A percentile compares a stretch with the other conserved stretches of the same genome.
phyloP scores from a whole-genome alignment of 2,888 invertebrate species.

The Lumbricus terrestris region DNA sequence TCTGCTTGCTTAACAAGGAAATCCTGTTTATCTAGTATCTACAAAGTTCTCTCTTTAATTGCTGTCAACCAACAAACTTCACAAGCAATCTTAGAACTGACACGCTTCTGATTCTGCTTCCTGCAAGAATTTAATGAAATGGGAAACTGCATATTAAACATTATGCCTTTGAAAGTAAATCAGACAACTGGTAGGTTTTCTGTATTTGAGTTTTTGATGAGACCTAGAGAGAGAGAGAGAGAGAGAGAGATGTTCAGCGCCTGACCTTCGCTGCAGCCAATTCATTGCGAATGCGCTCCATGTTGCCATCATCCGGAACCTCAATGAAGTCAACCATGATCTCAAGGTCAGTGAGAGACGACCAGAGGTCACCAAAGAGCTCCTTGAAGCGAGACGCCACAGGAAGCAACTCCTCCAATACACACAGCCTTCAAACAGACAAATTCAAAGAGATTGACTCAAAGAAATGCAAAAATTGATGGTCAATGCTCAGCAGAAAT shows the following conservation, averaged over 20 bases:
- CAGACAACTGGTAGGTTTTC: background rate
- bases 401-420: constrained; percentile 55
- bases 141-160: background rate
- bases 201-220: background rate
- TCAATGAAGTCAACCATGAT: constrained; percentile 25
- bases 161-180: background rate
- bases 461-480: background rate
- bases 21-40: too few relatives aligned
- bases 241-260: background rate
- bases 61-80: too few relatives aligned
- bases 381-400: constrained; percentile 47
- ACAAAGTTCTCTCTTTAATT: too few relatives aligned
- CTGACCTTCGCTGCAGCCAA: constrained; percentile 25
- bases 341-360: constrained; percentile 14
- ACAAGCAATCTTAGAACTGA: background rate
- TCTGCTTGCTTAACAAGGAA: too few relatives aligned
- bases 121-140: background rate
- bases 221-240: background rate
- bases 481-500: background rate
- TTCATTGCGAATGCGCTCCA: constrained; percentile 27
- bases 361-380: constrained; percentile 16
- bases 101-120: background rate
- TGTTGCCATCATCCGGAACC: constrained; percentile 25
- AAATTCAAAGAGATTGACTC: background rate
- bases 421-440: constrained; percentile 40